These are phyloP conservation scores for Dromaius novaehollandiae DNA, from an alignment of 2,113 vertebrate species.

Conservation along the genomic window DNA sequence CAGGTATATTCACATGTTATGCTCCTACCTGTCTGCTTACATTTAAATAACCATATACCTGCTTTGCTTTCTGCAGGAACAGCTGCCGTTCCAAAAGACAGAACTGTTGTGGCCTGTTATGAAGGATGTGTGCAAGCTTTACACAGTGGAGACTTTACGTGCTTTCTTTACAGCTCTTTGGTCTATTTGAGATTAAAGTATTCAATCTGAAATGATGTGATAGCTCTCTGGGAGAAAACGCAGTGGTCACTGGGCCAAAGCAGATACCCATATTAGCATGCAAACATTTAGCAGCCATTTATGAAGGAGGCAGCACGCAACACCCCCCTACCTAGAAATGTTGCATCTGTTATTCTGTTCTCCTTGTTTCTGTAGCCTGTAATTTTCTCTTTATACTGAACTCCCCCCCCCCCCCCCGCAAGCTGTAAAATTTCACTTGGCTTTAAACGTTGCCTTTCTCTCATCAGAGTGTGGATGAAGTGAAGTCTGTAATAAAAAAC, in stretches of 20 bases:
- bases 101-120: neutral
- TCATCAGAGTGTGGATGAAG: neutral
- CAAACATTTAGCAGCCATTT: neutral
- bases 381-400: neutral
- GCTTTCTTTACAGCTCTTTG: neutral
- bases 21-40: neutral
- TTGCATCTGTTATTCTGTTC: neutral
- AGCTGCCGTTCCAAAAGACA: neutral
- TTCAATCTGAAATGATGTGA: neutral
- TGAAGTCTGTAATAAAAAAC: conserved; percentile 50
- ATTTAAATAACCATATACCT: neutral
- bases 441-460: neutral
- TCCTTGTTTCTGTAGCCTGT: neutral
- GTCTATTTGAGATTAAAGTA: neutral
- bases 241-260: neutral
- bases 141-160: neutral
- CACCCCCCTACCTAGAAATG: neutral
- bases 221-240: neutral
- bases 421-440: neutral
- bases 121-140: neutral
- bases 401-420: neutral
- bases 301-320: neutral
- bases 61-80: neutral
- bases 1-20: neutral
- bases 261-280: neutral